Conservation (phyloP, 2,113 vertebrate species). For the Phalacrocorax carbo region DNA sequence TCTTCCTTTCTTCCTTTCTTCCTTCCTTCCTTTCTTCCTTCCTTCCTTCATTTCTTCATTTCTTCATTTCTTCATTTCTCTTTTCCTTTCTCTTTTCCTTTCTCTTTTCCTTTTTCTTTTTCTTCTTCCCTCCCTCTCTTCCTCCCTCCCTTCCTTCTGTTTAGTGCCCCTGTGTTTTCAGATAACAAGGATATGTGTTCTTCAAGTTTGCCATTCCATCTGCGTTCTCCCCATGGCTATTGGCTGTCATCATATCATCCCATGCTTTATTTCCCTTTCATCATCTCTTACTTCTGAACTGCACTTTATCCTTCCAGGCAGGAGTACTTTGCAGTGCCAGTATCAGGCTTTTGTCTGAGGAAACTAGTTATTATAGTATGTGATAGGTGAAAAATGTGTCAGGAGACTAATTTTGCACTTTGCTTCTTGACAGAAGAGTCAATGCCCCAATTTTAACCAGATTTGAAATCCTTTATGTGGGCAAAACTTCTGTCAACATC, state of each 20-base stretch:
- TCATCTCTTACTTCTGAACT: neutral
- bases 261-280: neutral
- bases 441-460: neutral
- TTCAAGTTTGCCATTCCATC: neutral
- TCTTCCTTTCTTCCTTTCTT: no score
- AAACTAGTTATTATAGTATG: neutral
- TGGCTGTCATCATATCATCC: neutral
- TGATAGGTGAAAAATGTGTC: neutral
- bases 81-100: neutral
- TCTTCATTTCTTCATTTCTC: no score
- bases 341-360: neutral
- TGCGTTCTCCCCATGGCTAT: neutral
- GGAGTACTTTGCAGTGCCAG: neutral
- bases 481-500: neutral
- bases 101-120: neutral
- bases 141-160: neutral
- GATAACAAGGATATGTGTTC: neutral
- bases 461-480: neutral
- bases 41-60: no score
- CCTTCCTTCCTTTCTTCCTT: no score
- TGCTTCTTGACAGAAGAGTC: neutral
- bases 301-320: neutral
- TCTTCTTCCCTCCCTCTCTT: neutral
- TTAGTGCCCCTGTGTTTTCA: neutral
- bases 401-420: neutral